phyloP scores from a whole-genome alignment of 1,140 invertebrate genomes.

The Drosophila nannoptera region DNA sequence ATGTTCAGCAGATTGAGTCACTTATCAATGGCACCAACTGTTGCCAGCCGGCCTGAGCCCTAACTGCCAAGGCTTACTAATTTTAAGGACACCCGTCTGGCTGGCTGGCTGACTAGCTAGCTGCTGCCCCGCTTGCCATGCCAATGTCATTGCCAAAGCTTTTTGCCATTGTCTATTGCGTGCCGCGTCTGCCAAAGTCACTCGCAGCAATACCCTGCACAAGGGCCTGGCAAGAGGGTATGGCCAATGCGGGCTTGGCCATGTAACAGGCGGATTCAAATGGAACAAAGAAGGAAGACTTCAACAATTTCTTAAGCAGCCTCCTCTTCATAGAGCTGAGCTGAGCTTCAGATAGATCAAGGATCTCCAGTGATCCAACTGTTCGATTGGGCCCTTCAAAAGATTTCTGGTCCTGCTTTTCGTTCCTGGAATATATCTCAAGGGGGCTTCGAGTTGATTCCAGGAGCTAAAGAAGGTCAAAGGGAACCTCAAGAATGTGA shows the following conservation, averaged over 20 bases:
- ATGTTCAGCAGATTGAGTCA: constrained; percentile 26
- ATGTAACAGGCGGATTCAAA: background rate
- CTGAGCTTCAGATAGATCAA: too few species aligned
- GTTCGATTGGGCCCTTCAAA: too few species aligned
- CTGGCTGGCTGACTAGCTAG: background rate
- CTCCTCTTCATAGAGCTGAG: too few species aligned
- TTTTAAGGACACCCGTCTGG: constrained; percentile 43
- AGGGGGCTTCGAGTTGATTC: too few species aligned
- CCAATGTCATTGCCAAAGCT: constrained; percentile 55
- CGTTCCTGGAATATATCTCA: too few species aligned
- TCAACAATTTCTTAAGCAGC: too few species aligned
- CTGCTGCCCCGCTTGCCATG: background rate
- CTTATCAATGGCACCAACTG: constrained; percentile 42
- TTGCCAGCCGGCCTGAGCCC: constrained; percentile 22
- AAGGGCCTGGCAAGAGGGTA: background rate
- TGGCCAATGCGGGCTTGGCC: background rate
- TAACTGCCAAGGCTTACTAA: constrained; percentile 60
- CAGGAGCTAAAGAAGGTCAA: too few species aligned
- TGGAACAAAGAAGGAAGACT: background rate
- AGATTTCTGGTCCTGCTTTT: too few species aligned
- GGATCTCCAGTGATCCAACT: too few species aligned
- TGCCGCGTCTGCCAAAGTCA: constrained; percentile 61
- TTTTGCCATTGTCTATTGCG: constrained; percentile 42
- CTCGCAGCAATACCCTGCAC: constrained; percentile 6
- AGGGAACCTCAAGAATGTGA: too few species aligned